These are phyloP conservation scores for Ibidorhyncha struthersii DNA, from an alignment of 2,113 vertebrate species.

Conservation along the genomic window DNA sequence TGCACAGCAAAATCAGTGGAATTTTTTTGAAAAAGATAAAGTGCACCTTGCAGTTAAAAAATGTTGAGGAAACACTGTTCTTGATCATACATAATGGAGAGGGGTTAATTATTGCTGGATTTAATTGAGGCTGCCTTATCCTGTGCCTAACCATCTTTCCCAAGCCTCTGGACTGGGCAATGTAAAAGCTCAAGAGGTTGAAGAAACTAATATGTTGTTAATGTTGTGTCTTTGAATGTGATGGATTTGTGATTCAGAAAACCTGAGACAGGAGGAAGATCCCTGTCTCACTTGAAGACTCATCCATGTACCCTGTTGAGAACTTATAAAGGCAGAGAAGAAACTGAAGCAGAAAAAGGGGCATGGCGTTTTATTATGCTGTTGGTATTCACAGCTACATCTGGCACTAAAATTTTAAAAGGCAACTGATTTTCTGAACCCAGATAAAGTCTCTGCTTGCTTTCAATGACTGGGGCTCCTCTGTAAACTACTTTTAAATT, in stretches of 20 bases:
- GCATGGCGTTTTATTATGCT: not conserved
- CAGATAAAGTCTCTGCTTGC: not conserved
- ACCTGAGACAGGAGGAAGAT: not conserved
- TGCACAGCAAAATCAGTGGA: not conserved
- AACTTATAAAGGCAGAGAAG: not conserved
- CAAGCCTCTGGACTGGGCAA: not conserved
- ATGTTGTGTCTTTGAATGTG: not conserved
- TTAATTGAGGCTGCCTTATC: not conserved
- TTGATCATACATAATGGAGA: not conserved
- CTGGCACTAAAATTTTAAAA: not conserved
- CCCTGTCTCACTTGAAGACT: not conserved
- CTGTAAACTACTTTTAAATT: not conserved
- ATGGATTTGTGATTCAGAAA: not conserved
- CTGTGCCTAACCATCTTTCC: not conserved
- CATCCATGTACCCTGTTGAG: not conserved
- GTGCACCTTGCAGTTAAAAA: not conserved
- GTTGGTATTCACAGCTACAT: not conserved
- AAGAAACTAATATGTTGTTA: not conserved
- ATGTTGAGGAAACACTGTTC: not conserved
- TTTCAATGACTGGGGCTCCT: not conserved
- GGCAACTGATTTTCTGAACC: not conserved
- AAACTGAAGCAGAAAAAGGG: not conserved
- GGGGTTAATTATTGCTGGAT: not conserved
- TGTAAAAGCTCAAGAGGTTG: not conserved
- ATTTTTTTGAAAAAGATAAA: not conserved